phyloP scores from a whole-genome alignment of 35 echinoderm and acorn worm species.

The Diadema setosum region DNA sequence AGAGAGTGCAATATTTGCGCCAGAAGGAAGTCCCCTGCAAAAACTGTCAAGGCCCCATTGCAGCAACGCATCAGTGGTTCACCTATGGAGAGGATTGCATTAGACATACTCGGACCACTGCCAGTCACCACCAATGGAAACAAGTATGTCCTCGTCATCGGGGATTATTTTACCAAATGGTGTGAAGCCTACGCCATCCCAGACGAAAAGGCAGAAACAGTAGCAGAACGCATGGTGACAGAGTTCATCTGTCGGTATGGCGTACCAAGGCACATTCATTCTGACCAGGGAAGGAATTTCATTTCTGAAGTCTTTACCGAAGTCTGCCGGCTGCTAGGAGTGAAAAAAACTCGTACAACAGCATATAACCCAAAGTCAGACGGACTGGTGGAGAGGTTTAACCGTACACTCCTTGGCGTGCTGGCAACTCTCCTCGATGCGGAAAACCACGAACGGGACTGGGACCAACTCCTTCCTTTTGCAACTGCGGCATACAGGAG shows the following conservation, averaged over 20 bases:
- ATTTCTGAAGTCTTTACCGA: constrained; percentile 16
- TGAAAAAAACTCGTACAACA: constrained; percentile 54
- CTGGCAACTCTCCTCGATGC: not conserved
- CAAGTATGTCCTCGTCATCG: constrained; percentile 51
- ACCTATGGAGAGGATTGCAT: constrained; percentile 34
- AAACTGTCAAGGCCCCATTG: constrained; percentile 12
- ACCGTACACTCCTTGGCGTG: not conserved
- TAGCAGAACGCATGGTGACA: constrained; percentile 25
- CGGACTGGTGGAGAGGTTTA: not conserved
- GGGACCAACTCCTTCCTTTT: not conserved
- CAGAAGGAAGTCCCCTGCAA: constrained; percentile 9
- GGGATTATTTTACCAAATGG: constrained; percentile 85
- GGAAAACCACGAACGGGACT: not conserved
- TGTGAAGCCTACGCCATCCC: constrained; percentile 64
- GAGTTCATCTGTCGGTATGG: constrained; percentile 44
- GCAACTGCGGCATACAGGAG: constrained; percentile 5
- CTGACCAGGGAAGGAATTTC: constrained; percentile 57
- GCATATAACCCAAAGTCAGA: too few relatives aligned
- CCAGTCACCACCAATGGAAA: too few relatives aligned
- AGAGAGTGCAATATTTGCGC: constrained; percentile 24
- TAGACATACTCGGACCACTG: too few relatives aligned
- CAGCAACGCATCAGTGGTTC: too few relatives aligned
- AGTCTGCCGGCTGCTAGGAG: constrained; percentile 25
- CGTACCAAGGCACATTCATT: constrained; percentile 32
- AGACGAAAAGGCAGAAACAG: constrained; percentile 33